Conservation (phyloP, 2,888 invertebrate genomes). For the Hemaris fuciformis region DNA sequence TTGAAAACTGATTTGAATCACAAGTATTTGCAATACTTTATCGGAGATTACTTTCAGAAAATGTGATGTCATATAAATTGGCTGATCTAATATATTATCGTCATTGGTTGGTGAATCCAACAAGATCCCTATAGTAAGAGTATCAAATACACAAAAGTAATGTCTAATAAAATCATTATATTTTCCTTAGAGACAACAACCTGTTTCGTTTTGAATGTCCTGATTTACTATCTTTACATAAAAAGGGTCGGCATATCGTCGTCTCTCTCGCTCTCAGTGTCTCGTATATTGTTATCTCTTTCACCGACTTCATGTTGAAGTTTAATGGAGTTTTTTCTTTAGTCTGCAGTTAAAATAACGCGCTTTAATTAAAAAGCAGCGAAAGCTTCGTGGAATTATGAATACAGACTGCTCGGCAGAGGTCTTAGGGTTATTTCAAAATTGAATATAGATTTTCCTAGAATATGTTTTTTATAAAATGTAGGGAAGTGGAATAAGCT, state of each 20-base stretch:
- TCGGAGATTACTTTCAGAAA: too few species aligned
- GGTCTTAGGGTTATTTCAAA: neutral
- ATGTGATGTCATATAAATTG: too few species aligned
- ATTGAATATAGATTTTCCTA: neutral
- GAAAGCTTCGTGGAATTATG: slow-evolving; percentile 2
- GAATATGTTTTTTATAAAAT: neutral
- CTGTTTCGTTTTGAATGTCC: neutral
- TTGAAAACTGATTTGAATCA: too few species aligned
- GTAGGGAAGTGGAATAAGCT: neutral
- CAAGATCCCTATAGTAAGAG: neutral
- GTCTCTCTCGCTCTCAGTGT: neutral
- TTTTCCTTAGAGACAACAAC: neutral
- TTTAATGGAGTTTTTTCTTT: slow-evolving; percentile 20
- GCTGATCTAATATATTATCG: too few species aligned
- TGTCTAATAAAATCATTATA: neutral
- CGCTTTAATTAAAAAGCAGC: slow-evolving; percentile 9
- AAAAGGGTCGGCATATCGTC: neutral
- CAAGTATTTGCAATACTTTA: too few species aligned
- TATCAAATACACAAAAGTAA: neutral
- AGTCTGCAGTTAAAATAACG: slow-evolving; percentile 12
- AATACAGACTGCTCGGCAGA: neutral
- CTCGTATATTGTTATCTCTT: neutral
- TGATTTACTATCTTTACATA: neutral
- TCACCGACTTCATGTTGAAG: slow-evolving; percentile 6
- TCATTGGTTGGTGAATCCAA: neutral